phyloP scores from a whole-genome alignment of 2,888 invertebrate species.

The Campoplex nolae region DNA sequence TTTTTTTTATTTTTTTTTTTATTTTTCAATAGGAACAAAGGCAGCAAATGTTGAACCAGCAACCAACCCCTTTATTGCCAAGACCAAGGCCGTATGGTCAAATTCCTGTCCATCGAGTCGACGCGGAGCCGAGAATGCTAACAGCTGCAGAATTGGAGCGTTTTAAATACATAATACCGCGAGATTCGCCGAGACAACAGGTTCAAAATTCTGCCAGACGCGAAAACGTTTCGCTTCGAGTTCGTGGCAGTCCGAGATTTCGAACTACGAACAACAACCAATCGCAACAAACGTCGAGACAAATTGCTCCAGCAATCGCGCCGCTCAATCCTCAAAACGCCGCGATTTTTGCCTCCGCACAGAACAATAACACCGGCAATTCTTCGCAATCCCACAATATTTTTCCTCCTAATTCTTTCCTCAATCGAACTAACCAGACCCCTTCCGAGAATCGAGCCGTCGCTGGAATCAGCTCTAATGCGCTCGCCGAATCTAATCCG shows the following conservation, averaged over 20 bases:
- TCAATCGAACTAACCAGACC: slow-evolving; percentile 9
- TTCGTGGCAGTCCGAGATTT: slow-evolving; percentile 69
- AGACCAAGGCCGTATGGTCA: slow-evolving; percentile 82
- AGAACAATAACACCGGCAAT: slow-evolving; percentile 10
- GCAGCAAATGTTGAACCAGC: slow-evolving; percentile 78
- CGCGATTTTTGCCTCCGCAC: not conserved
- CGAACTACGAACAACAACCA: slow-evolving; percentile 29
- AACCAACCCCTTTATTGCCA: slow-evolving; percentile 74
- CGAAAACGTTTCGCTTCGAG: slow-evolving; percentile 71
- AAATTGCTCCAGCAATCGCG: slow-evolving; percentile 20
- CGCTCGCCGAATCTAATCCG: slow-evolving; percentile 13
- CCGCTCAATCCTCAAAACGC: slow-evolving; percentile 38
- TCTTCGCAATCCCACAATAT: slow-evolving; percentile 26
- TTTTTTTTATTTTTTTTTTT: slow-evolving; percentile 29
- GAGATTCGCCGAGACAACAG: slow-evolving; percentile 71
- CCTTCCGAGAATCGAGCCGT: not conserved
- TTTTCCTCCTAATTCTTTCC: slow-evolving; percentile 26
- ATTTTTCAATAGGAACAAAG: slow-evolving; percentile 76
- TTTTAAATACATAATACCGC: slow-evolving; percentile 81
- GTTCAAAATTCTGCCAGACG: slow-evolving; percentile 71
- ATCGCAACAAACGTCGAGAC: slow-evolving; percentile 24
- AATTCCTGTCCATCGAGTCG: slow-evolving; percentile 87
- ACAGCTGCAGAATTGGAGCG: slow-evolving; percentile 86
- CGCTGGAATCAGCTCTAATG: not conserved
- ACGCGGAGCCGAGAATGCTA: slow-evolving; percentile 86